These are phyloP conservation scores for Bombus haemorrhoidalis DNA, from an alignment of 1,140 invertebrate genomes.

Conservation along the genomic window DNA sequence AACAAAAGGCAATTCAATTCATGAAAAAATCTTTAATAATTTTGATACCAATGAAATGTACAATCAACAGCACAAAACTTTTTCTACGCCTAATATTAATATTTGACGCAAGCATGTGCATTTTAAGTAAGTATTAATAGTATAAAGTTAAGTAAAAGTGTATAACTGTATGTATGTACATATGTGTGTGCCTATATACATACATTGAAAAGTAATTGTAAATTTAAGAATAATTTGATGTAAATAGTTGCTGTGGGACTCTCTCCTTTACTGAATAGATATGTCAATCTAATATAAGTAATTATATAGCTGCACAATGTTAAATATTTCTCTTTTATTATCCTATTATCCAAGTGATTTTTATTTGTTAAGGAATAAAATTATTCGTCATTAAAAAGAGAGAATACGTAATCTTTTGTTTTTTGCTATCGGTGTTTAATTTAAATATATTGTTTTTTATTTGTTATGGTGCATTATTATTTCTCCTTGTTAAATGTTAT, in stretches of 20 bases:
- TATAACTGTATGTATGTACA: neutral
- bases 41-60: neutral
- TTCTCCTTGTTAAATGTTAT: neutral
- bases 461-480: neutral
- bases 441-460: constrained; percentile 13
- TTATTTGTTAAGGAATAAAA: neutral
- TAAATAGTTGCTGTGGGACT: neutral
- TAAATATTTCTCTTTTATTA: neutral
- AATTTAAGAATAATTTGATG: neutral
- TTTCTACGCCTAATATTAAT: neutral
- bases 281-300: neutral
- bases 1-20: too few species aligned
- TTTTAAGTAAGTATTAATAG: neutral
- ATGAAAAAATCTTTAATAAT: neutral
- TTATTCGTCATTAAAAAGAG: neutral
- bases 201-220: neutral
- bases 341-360: neutral
- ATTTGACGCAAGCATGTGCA: neutral
- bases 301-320: neutral
- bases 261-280: neutral
- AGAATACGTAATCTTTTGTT: constrained; percentile 2
- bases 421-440: neutral
- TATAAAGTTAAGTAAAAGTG: neutral
- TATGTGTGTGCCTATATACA: neutral
- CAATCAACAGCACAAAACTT: neutral